These are phyloP conservation scores for Silurus asotus DNA, from an alignment of 2,113 vertebrate species.

Conservation along the genomic window DNA sequence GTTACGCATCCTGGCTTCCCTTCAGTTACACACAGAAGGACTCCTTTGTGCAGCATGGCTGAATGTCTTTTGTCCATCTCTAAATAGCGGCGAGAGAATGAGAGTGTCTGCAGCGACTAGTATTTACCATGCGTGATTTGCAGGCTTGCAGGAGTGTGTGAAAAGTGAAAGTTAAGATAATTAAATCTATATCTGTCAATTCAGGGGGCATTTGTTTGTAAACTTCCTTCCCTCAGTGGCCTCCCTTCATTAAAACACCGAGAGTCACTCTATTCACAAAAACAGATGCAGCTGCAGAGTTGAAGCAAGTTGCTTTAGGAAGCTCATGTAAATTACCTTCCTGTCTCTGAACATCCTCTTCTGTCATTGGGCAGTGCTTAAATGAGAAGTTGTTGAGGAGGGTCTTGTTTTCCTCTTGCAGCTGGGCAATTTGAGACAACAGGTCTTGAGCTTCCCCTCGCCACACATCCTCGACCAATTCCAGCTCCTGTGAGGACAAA, in stretches of 20 bases:
- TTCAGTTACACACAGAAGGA: slow-evolving; percentile 63
- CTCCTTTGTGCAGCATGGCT: slow-evolving; percentile 60
- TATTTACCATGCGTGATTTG: slow-evolving; percentile 4
- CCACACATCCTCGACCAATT: slow-evolving; percentile 98
- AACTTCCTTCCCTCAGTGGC: slow-evolving; percentile 23
- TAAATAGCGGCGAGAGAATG: slow-evolving; percentile 19
- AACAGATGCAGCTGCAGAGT: neutral
- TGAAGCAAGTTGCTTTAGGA: slow-evolving; percentile 3
- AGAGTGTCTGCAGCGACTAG: slow-evolving; percentile 9
- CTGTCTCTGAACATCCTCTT: slow-evolving; percentile 93
- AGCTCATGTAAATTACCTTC: slow-evolving; percentile 76
- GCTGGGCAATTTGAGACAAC: slow-evolving; percentile 91
- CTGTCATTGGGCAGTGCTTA: slow-evolving; percentile 84
- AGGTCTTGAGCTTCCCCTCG: slow-evolving; percentile 95
- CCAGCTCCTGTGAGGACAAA: slow-evolving; percentile 80
- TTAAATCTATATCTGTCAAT: neutral
- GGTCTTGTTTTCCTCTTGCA: slow-evolving; percentile 94
- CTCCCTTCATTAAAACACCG: neutral
- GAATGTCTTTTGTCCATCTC: slow-evolving; percentile 51
- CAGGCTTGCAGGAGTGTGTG: neutral
- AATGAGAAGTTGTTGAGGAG: slow-evolving; percentile 88
- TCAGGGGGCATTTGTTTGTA: neutral
- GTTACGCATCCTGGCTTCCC: slow-evolving; percentile 54
- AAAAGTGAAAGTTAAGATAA: neutral
- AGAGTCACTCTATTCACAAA: slow-evolving; percentile 12